Base-by-base conservation (phyloP, 2,113 vertebrate genomes). In the Cacatua alba region DNA sequence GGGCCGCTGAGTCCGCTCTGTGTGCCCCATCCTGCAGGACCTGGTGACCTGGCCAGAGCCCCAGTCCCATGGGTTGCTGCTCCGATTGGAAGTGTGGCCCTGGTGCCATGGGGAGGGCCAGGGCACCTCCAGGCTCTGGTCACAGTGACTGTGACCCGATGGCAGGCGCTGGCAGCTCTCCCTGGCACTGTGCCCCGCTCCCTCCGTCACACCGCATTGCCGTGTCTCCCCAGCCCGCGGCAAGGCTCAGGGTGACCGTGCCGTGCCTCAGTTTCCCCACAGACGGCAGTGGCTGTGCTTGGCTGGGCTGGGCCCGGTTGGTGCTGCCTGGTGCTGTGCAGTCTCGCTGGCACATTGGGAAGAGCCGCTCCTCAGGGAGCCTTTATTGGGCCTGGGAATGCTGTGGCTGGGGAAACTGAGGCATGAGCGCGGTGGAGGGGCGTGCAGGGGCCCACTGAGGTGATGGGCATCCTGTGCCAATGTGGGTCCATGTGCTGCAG, bases 241-340 rank as follows among this genome's bases (percentile, higher is more conserved):
- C 60, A 17, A 12, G 20, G 78, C 68, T 64, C 10, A 1, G n/a
- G 51, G 33, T 33, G 63, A 67, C 43, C 10, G 49, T 49, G 48
- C 68, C 1, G 24, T 87, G 91, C 93, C 95, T 96, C 91, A 55
- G 91, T 96, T 93, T 92, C 93, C 88, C 90, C 88, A 14, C 63
- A 76, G 52, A 31, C 46, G 25, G 44, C 65, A 55, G 79, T 17
- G 57, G 57, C 67, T 11, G 53, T 7, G 53, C 75, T 69, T 11
- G 1, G 16, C 7, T 6, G 71, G 29, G 17, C 65, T 49, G 81
- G 68, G 77, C 77, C 43, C 4, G 18, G 68, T 67, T 94, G 91
- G 88, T 39, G 39, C 39, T 39, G 39, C 39, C 86, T 13, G 25
- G 75, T 41, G n/a, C 77, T 89, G 93, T 77, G 6, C 53, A 2